phyloP scores from a whole-genome alignment of 1,140 invertebrate species.

The Portunus trituberculatus region DNA sequence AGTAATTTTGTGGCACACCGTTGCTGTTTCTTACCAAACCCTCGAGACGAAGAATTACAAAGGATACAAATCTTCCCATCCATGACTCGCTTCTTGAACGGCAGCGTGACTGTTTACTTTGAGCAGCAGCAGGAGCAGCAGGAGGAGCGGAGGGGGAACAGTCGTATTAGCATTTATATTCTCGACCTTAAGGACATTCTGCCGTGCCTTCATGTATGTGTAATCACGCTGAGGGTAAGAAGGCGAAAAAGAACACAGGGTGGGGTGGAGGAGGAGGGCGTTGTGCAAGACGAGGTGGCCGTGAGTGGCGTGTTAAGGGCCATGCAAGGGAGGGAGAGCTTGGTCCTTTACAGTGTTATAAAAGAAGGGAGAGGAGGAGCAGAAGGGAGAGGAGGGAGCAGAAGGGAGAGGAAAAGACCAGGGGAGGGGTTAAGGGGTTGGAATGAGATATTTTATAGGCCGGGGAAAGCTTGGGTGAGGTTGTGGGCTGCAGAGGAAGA shows the following conservation, averaged over 20 bases:
- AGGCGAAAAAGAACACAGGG: not conserved
- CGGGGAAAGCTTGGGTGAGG: too few relatives aligned
- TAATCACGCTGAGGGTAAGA: not conserved
- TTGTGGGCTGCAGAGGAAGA: too few relatives aligned
- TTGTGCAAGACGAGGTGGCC: not conserved
- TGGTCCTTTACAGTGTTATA: not conserved
- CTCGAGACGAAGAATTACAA: not conserved
- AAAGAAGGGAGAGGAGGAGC: not conserved
- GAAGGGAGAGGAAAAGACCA: not conserved
- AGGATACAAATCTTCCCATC: not conserved
- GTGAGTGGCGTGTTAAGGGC: not conserved
- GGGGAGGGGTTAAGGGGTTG: not conserved
- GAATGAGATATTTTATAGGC: not conserved
- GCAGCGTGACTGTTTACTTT: not conserved
- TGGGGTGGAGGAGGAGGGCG: not conserved
- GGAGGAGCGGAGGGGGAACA: too few relatives aligned
- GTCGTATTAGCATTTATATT: too few relatives aligned
- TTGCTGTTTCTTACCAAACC: not conserved
- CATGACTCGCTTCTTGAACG: too few relatives aligned
- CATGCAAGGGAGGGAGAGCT: not conserved
- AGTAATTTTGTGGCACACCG: not conserved
- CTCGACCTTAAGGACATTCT: too few relatives aligned
- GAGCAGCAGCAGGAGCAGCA: not conserved
- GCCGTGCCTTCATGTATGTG: not conserved
- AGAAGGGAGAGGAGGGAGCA: not conserved